Base-by-base conservation (phyloP, 1,140 invertebrate species). In the Lanistes nyassanus region DNA sequence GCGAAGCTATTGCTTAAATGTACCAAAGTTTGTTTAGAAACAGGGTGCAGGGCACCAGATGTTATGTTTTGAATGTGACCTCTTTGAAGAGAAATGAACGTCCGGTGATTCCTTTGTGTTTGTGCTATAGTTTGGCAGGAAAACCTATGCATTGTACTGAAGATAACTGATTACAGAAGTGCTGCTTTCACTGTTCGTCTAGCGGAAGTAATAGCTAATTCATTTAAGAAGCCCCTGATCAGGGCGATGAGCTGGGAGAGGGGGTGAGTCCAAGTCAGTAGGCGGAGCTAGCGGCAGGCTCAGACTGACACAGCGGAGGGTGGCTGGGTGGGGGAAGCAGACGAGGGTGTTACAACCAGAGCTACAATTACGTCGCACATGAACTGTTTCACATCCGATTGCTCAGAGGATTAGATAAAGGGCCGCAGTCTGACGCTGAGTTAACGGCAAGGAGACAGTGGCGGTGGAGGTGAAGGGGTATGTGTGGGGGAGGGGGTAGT, bases 361-460 rank as follows among this genome's bases (percentile, higher is more conserved):
- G 70, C 70, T 37, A 34, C 70, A 72, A 72, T 72, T 72, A 72
- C 55, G 70, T 39, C 70, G 70, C 70, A 72, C 70, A 72, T 72
- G 70, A 72, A 72, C 70, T 72, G 60, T 72, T 72, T 72, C 70
- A 72, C 70, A 72, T 72, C 70, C 70, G 70, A 72, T 72, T 72
- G 70, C 70, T 55, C 39, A n/a, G 70, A 56, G 69, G 53, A 72
- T 72, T 72, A 72, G 70, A 72, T 72, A 72, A 72, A 72, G 70
- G 70, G 70, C 55, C 70, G 42, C 55, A 2, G 65, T n/a, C 29
- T 64, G 62, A 34, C 26, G 19, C 0, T 64, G 11, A 36, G 39
- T 58, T 13, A 69, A 26, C 37, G 42, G 67, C 39, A 53, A 51
- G 7, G 34, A 51, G 67, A 31, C 19, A 69, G 67, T 34, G 53